phyloP scores from a whole-genome alignment of 2,113 vertebrate genomes.

The Neomonachus schauinslandi region DNA sequence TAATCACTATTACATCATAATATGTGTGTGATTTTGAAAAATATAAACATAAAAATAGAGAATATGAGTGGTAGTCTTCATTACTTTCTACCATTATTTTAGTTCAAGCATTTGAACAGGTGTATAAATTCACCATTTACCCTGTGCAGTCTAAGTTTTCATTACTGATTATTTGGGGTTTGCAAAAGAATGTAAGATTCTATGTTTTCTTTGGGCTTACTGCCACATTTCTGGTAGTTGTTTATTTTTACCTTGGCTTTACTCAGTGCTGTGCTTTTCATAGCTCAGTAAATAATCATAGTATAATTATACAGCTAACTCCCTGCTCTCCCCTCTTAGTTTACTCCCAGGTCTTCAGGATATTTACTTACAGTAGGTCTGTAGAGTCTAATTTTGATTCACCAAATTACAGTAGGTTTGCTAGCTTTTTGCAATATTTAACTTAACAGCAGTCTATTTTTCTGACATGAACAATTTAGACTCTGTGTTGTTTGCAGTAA shows the following conservation, averaged over 20 bases:
- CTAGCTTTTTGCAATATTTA: neutral
- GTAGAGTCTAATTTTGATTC: neutral
- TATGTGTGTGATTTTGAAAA: neutral
- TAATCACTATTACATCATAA: neutral
- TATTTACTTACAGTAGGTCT: neutral
- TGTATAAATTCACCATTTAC: neutral
- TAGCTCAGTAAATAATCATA: constrained; percentile 1
- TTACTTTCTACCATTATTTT: neutral
- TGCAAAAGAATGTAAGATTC: neutral
- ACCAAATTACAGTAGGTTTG: neutral
- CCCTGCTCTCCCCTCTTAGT: neutral
- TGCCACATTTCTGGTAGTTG: constrained; percentile 1
- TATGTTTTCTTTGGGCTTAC: neutral
- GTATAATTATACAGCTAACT: neutral
- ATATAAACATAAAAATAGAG: neutral
- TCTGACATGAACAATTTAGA: neutral
- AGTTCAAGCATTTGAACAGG: neutral
- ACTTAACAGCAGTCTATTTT: neutral
- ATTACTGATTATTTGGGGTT: neutral
- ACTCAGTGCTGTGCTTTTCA: neutral
- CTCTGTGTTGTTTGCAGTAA: neutral
- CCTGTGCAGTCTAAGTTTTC: neutral
- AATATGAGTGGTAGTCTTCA: neutral
- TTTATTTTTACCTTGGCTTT: constrained; percentile 1
- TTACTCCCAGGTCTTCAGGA: neutral